Evolutionary conservation across 2,797 vertebrate genomes (phyloP), one percentile per base, ranked within the genome.

Genomic region (Acanthurus leucopareius): DNA sequence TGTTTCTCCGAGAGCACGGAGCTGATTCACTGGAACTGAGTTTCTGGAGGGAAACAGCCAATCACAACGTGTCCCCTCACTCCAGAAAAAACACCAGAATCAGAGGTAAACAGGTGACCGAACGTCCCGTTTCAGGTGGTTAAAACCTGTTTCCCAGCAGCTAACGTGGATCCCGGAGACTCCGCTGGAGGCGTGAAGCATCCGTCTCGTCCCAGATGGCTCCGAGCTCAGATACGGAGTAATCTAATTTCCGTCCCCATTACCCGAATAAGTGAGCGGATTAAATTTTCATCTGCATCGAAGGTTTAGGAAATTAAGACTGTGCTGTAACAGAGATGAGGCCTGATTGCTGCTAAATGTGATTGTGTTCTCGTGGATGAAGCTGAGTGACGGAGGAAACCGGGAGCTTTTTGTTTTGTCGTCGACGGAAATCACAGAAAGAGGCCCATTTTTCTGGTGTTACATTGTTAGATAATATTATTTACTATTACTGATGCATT

Each of bases 281-380:
- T 94, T 91, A 89, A 75, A 92, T 93, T 91, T 91, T 92, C 86
- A 82, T 92, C 91, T 88, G 93, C 80, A 68, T 92, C 81, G 32
- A 78, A 85, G 71, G 74, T 85, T 88, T 77, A 80, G 83, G 68
- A 83, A 86, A 90, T 89, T 69, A 91, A 90, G 88, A 90, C 16
- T 25, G 71, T 16, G 81, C 87, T 71, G 79, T 87, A 84, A 91
- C 81, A 69, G 82, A 87, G 82, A 89, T 52, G 80, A 86, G 59
- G 73, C 80, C 25, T 87, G 86, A 94, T 93, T 87, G 88, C 63
- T 52, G 75, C 78, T 70, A 77, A 83, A 78, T 84, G 86, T 65
- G 80, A 85, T 88, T 88, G 75, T 82, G 10, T 22, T 0, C 62
- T 77, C 78, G 64, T 73, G 60, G 65, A 51, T 66, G 51, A 80